Evolutionary conservation across 2,888 invertebrate species (phyloP).

Genomic region (Stratiomys singularior): DNA sequence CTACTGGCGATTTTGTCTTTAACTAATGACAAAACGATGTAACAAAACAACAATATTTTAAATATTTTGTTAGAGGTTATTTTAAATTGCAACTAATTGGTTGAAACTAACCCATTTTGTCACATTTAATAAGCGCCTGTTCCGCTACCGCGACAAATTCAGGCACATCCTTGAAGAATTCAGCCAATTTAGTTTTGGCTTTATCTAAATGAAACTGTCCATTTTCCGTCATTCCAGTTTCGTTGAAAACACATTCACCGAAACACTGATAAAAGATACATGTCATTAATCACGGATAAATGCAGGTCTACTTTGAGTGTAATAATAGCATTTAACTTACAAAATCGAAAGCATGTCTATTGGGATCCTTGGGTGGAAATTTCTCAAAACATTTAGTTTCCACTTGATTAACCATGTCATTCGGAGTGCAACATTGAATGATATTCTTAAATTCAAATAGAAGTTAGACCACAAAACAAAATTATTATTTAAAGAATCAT

Average conservation of each 20-base stretch:
- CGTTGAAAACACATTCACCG: constrained; percentile 33
- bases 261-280: constrained; percentile 12
- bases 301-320: not conserved
- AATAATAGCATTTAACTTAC: not conserved
- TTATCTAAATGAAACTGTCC: constrained; percentile 19
- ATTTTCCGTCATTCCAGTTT: not conserved
- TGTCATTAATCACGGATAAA: not conserved
- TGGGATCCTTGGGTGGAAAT: not conserved
- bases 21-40: constrained; percentile 26
- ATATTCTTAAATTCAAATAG: not conserved
- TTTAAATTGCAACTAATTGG: not conserved
- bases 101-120: constrained; percentile 7
- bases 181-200: constrained; percentile 10
- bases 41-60: constrained; percentile 16
- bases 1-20: constrained; percentile 3
- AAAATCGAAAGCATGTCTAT: not conserved
- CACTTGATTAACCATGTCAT: not conserved
- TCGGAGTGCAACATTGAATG: not conserved
- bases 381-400: not conserved
- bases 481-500: not conserved
- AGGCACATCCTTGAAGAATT: constrained; percentile 16
- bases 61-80: not conserved
- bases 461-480: not conserved
- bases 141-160: constrained; percentile 15
- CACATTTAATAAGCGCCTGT: constrained; percentile 25